Percentiles rank a stretch among this genome's conserved stretches.
Evolutionary conservation across 2,113 vertebrate genomes (phyloP).

Genomic region (Coreoperca whiteheadi): DNA sequence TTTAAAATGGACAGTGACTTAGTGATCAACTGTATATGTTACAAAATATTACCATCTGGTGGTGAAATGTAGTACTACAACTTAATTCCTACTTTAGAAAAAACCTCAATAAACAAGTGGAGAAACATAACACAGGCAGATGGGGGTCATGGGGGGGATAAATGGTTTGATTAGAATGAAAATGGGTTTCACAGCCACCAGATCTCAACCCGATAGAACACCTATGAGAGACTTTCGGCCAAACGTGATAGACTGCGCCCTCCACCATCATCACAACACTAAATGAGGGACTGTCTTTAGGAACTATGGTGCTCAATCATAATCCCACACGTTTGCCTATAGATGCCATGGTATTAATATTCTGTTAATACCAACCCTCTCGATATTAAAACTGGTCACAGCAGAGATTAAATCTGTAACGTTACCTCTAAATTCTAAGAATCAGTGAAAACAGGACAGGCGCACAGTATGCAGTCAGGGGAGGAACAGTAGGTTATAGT

Average conservation of each 20-base stretch:
- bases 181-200: neutral
- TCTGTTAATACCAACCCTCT: neutral
- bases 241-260: neutral
- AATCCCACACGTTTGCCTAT: neutral
- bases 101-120: neutral
- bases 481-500: neutral
- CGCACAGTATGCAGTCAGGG: neutral
- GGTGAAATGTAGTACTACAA: constrained; percentile 47
- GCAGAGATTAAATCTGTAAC: neutral
- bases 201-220: neutral
- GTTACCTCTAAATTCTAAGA: constrained; percentile 1
- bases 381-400: neutral
- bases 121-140: neutral
- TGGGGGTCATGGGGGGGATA: neutral
- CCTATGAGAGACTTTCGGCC: neutral
- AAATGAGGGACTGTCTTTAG: neutral
- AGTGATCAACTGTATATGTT: constrained; percentile 17
- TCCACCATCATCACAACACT: neutral
- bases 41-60: constrained; percentile 65
- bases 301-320: neutral
- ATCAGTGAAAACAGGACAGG: neutral
- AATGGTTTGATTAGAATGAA: neutral
- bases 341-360: neutral
- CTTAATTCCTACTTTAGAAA: neutral
- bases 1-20: neutral